These are phyloP conservation scores for Hydriomena furcata DNA, from an alignment of 2,888 invertebrate genomes.

Conservation along the genomic window DNA sequence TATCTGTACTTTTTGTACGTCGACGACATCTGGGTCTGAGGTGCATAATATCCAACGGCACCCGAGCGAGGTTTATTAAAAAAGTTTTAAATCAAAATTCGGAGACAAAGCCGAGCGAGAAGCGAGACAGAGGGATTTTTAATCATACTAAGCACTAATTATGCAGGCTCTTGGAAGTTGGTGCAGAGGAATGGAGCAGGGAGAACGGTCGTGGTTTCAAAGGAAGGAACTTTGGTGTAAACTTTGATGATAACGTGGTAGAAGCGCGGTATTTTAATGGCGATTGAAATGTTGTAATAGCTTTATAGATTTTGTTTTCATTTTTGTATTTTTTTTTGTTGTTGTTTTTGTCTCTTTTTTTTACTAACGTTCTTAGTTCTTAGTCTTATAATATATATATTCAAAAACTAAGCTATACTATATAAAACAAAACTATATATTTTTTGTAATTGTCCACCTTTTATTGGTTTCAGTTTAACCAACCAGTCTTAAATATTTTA, in stretches of 20 bases:
- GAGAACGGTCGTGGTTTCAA: slow-evolving; percentile 10
- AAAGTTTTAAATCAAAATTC: slow-evolving; percentile 36
- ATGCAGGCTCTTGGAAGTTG: slow-evolving; percentile 32
- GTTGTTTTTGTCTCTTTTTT: no score
- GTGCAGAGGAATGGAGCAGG: slow-evolving; percentile 11
- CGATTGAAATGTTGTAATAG: no score
- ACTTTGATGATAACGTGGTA: slow-evolving; percentile 14
- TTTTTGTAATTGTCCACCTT: no score
- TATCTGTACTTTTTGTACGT: background rate
- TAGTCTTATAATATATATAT: no score
- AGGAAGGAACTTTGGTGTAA: background rate
- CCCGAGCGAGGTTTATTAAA: slow-evolving; percentile 28
- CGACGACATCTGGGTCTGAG: background rate
- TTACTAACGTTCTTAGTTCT: no score
- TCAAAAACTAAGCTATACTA: no score
- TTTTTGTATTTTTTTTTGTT: no score
- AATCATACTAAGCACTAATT: slow-evolving; percentile 36
- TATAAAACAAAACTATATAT: no score
- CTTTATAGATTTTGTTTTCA: no score
- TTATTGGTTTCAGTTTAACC: no score
- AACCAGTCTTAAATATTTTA: no score
- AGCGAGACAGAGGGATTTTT: slow-evolving; percentile 30
- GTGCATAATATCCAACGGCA: slow-evolving; percentile 1
- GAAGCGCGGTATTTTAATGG: background rate
- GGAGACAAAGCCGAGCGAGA: slow-evolving; percentile 25